Percentiles rank a stretch among this genome's conserved stretches.
These are phyloP conservation scores for Arvicanthis niloticus DNA, from an alignment of 2,113 vertebrate genomes.

Conservation along the genomic window DNA sequence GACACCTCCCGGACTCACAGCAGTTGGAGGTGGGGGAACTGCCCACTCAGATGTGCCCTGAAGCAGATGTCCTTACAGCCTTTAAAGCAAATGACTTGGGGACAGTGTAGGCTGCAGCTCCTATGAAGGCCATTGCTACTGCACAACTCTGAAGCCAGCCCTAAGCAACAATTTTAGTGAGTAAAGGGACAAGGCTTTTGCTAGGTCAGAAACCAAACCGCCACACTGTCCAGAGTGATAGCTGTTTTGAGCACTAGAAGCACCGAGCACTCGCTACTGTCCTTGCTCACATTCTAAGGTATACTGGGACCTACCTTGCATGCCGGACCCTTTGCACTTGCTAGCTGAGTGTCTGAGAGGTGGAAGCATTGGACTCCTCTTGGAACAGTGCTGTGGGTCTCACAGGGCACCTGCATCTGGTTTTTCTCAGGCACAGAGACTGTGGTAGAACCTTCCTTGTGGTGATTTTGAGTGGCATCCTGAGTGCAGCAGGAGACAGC, in stretches of 20 bases:
- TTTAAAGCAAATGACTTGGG: accelerated
- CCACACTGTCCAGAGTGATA: accelerated
- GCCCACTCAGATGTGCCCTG: background rate
- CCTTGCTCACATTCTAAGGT: accelerated
- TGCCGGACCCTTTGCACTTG: background rate
- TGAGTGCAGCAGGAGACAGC: background rate
- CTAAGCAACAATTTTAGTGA: accelerated
- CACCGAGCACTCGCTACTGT: background rate
- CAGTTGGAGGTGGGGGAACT: background rate
- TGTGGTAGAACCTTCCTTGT: background rate
- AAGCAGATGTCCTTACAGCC: background rate
- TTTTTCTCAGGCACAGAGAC: accelerated
- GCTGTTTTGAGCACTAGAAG: accelerated
- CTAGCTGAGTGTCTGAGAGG: accelerated
- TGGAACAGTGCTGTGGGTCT: slow-evolving; percentile 4
- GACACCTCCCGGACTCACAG: background rate
- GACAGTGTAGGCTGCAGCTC: accelerated
- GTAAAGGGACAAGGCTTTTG: accelerated
- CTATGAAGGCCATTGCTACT: background rate
- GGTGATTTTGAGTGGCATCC: accelerated
- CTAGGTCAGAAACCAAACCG: background rate
- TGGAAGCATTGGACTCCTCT: background rate
- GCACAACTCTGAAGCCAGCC: accelerated
- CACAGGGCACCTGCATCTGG: accelerated
- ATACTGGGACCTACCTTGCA: slow-evolving; percentile 65